A percentile compares a stretch with the other conserved stretches of the same genome.
These are phyloP conservation scores for Atractosteus spatula DNA, from an alignment of 2,113 vertebrate species.

Conservation along the genomic window DNA sequence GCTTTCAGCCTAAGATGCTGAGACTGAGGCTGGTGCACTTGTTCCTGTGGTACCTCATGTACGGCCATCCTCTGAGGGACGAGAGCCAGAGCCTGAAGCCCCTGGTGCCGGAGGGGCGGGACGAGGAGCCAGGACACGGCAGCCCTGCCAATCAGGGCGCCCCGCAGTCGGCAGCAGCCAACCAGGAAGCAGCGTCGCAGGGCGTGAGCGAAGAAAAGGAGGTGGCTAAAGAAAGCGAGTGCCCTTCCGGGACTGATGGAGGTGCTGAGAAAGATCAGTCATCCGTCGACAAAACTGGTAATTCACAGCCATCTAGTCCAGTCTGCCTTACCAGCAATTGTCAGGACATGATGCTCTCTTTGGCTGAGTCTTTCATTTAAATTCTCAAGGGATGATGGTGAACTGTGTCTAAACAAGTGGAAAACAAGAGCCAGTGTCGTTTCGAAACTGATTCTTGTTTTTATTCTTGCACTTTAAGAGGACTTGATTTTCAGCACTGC, in stretches of 20 bases:
- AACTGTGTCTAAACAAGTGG: too few relatives aligned
- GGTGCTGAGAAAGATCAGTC: slow-evolving; percentile 2
- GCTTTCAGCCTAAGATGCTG: slow-evolving; percentile 94
- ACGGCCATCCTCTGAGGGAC: slow-evolving; percentile 71
- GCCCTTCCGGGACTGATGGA: not conserved
- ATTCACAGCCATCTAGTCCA: not conserved
- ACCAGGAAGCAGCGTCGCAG: not conserved
- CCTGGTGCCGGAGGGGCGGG: not conserved
- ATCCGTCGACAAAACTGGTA: slow-evolving; percentile 16
- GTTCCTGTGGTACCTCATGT: slow-evolving; percentile 89
- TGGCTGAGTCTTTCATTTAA: too few relatives aligned
- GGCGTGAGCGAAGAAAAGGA: not conserved
- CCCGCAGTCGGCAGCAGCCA: not conserved
- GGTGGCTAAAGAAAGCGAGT: not conserved
- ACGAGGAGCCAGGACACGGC: not conserved
- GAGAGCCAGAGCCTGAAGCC: not conserved
- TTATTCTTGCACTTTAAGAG: too few relatives aligned
- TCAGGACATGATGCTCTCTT: too few relatives aligned
- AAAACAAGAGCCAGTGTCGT: too few relatives aligned
- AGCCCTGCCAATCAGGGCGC: not conserved
- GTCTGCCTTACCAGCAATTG: too few relatives aligned
- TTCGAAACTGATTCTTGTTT: too few relatives aligned
- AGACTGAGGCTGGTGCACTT: slow-evolving; percentile 78
- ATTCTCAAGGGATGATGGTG: too few relatives aligned
- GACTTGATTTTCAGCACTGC: too few relatives aligned